Conservation (phyloP, 2,888 invertebrate genomes). For the Nephrocerus scutellatus region DNA sequence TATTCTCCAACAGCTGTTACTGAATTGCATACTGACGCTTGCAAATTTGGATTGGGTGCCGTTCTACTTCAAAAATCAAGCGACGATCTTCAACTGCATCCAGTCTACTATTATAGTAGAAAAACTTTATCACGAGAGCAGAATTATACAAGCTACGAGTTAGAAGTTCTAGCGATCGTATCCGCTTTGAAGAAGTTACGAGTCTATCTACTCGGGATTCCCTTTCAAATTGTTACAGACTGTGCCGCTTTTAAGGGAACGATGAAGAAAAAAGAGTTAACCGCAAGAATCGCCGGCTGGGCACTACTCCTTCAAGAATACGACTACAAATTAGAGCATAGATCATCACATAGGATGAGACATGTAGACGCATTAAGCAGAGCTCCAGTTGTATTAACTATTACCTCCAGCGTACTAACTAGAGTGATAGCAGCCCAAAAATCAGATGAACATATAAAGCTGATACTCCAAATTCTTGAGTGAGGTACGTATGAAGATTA, state of each 20-base stretch:
- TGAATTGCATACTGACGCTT: conserved; percentile 33
- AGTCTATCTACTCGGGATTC: conserved; percentile 5
- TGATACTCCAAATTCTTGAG: conserved; percentile 17
- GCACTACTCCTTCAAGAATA: conserved; percentile 21
- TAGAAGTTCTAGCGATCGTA: conserved; percentile 30
- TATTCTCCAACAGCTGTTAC: too few relatives aligned
- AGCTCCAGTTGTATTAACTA: conserved; percentile 9
- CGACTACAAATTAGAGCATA: conserved; percentile 14
- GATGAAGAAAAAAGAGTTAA: conserved; percentile 29
- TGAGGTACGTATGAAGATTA: conserved; percentile 15
- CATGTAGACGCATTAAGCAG: conserved; percentile 23
- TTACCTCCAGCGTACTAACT: conserved; percentile 1
- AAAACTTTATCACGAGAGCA: conserved; percentile 22
- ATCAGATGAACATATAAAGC: conserved; percentile 19
- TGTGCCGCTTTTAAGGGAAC: conserved; percentile 11
- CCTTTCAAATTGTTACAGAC: conserved; percentile 13
- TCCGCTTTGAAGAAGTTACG: conserved; percentile 11
- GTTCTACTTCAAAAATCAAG: conserved; percentile 26
- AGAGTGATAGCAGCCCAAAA: conserved; percentile 13
- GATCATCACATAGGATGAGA: conserved; percentile 16
- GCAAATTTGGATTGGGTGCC: conserved; percentile 26
- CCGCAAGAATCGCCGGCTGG: conserved; percentile 24
- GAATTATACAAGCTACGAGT: conserved; percentile 32
- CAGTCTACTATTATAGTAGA: conserved; percentile 29
- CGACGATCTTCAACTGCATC: conserved; percentile 24